Conservation (phyloP, 2,888 invertebrate genomes). For the Ecdyonurus torrentis region DNA sequence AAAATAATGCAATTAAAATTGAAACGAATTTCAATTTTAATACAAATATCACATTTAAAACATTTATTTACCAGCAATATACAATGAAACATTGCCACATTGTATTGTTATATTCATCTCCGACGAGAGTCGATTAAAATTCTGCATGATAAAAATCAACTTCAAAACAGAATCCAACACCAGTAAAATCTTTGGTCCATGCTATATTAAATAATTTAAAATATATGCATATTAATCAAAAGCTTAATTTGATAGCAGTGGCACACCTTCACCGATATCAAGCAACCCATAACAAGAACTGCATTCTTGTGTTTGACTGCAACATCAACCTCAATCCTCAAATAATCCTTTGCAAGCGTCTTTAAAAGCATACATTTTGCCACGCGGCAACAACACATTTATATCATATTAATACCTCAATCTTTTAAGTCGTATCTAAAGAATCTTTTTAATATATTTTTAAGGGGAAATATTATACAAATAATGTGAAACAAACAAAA, state of each 20-base stretch:
- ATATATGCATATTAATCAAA: background rate
- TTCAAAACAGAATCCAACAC: too few relatives aligned
- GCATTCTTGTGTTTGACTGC: background rate
- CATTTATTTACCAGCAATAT: too few relatives aligned
- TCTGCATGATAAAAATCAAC: too few relatives aligned
- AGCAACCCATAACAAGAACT: background rate
- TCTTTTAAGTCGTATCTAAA: background rate
- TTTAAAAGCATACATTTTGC: background rate
- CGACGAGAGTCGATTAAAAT: too few relatives aligned
- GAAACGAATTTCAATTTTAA: too few relatives aligned
- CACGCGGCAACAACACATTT: background rate
- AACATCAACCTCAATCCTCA: background rate
- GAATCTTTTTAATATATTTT: background rate
- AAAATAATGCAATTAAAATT: too few relatives aligned
- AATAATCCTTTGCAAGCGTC: background rate
- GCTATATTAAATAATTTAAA: background rate
- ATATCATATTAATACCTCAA: background rate
- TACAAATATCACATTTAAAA: too few relatives aligned
- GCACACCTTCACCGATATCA: background rate
- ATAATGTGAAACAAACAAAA: background rate
- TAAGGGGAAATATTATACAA: background rate
- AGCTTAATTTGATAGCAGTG: background rate
- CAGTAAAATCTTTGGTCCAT: background rate
- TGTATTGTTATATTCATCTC: too few relatives aligned
- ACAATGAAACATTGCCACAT: too few relatives aligned